Conservation (phyloP, 2,113 vertebrate genomes). For the Mastomys natalensis region DNA sequence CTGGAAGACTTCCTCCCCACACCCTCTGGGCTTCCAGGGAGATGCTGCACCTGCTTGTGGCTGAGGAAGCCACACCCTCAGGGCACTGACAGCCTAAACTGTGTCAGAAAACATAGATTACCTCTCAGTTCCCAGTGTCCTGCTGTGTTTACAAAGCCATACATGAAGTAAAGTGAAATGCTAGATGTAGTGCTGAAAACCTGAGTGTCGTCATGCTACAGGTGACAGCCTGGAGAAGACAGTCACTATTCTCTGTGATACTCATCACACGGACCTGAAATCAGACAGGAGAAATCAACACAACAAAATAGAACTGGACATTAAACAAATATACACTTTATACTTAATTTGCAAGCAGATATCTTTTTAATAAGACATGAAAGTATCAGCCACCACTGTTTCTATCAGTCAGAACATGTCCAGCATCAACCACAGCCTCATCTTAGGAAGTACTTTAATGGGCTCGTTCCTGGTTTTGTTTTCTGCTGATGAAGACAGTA, state of each 20-base stretch:
- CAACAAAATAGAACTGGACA: neutral
- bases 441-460: neutral
- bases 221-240: neutral
- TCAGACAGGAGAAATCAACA: constrained; percentile 44
- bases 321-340: constrained; percentile 52
- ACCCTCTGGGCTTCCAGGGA: neutral
- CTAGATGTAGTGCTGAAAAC: neutral
- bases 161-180: constrained; percentile 14
- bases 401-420: constrained; percentile 7
- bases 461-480: neutral
- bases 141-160: neutral
- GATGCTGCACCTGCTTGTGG: neutral
- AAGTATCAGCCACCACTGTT: constrained; percentile 47
- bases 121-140: neutral
- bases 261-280: constrained; percentile 16
- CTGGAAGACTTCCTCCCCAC: neutral
- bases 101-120: neutral
- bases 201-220: neutral
- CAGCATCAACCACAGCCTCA: neutral
- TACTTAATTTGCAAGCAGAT: constrained; percentile 66
- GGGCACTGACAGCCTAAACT: constrained; percentile 14
- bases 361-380: constrained; percentile 64
- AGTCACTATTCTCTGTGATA: neutral
- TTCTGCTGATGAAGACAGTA: neutral
- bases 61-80: neutral